phyloP scores from a whole-genome alignment of 53 echinoderm and acorn worm genomes.

The Henricia sp. region DNA sequence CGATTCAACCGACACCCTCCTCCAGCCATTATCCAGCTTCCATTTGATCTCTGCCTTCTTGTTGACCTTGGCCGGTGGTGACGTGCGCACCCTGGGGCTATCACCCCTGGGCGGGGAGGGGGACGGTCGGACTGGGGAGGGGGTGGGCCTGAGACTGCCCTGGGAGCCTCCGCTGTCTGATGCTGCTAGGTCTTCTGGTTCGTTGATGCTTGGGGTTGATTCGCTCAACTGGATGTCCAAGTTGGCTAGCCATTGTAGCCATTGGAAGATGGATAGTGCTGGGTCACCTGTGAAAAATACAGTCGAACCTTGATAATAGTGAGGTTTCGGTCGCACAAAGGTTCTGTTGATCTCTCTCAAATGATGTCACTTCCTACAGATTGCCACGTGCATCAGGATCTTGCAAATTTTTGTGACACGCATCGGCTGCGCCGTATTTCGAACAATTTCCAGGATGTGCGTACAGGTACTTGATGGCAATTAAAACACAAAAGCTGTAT shows the following conservation, averaged over 20 bases:
- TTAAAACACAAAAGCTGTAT: too few species aligned
- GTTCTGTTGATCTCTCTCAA: too few species aligned
- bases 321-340: too few species aligned
- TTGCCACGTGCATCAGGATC: too few species aligned
- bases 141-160: conserved; percentile 23
- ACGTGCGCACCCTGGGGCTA: conserved; percentile 11
- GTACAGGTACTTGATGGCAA: too few species aligned
- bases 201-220: conserved; percentile 26
- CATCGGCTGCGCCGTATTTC: too few species aligned
- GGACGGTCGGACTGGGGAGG: not conserved
- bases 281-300: conserved; percentile 55
- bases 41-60: conserved; percentile 90
- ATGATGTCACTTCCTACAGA: too few species aligned
- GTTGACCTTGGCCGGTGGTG: conserved; percentile 61
- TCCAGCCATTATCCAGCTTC: conserved; percentile 73
- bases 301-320: too few species aligned
- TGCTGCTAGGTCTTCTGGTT: conserved; percentile 3
- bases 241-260: conserved; percentile 65
- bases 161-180: not conserved
- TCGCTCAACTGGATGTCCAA: conserved; percentile 45
- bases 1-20: conserved; percentile 70
- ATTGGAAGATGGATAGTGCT: conserved; percentile 50
- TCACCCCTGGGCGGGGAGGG: conserved; percentile 32
- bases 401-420: too few species aligned
- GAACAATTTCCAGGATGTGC: too few species aligned